These are phyloP conservation scores for Philaethria dido DNA, from an alignment of 2,888 invertebrate genomes.

Conservation along the genomic window DNA sequence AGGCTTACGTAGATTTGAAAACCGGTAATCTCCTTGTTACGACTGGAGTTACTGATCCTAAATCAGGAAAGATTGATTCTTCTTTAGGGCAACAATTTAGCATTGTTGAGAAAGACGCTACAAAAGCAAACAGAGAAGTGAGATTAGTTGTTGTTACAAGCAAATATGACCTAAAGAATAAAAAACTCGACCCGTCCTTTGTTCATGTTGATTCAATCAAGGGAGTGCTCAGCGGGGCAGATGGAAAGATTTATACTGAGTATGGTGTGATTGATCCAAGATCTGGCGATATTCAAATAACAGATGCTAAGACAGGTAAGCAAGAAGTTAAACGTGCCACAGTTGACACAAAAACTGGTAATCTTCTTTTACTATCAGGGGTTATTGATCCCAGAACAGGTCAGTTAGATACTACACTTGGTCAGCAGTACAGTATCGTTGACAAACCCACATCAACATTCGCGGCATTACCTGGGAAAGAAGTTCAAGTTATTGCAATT, in stretches of 20 bases:
- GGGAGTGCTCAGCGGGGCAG: conserved; percentile 81
- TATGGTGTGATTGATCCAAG: conserved; percentile 86
- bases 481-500: conserved; percentile 83
- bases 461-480: conserved; percentile 69
- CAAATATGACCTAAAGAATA: conserved; percentile 83
- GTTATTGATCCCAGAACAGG: conserved; percentile 85
- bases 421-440: conserved; percentile 85
- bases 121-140: conserved; percentile 85
- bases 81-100: conserved; percentile 87
- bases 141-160: conserved; percentile 85
- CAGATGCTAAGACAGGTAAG: conserved; percentile 73
- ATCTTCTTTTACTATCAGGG: conserved; percentile 79
- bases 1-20: conserved; percentile 88
- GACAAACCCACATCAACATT: conserved; percentile 82
- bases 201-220: conserved; percentile 78
- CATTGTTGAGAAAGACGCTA: conserved; percentile 86
- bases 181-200: conserved; percentile 80
- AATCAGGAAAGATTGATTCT: conserved; percentile 86
- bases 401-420: conserved; percentile 81
- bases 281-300: conserved; percentile 78
- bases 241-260: conserved; percentile 85
- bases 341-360: conserved; percentile 81
- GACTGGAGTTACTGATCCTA: conserved; percentile 86
- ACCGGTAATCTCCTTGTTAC: conserved; percentile 87
- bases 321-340: conserved; percentile 72